Base-by-base conservation (phyloP, 2,888 invertebrate species). In the Torymus tubicola region DNA sequence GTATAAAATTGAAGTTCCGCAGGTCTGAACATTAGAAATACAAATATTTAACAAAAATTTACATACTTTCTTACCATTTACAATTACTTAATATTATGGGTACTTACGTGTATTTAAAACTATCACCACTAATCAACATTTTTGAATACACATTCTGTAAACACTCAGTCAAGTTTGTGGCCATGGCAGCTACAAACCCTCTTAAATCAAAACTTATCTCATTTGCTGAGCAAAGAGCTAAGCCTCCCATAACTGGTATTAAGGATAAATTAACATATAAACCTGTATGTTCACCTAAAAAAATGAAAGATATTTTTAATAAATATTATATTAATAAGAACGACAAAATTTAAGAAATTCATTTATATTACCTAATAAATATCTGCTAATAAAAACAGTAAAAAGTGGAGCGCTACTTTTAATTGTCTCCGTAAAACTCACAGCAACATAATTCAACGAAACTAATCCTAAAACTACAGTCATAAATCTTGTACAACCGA, bases 1-100 rank as follows among this genome's bases (percentile, higher is more conserved):
- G 95, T 95, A 90, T 95, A 96, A 90, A 95, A 95, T 90, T 96
- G 96, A 72, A 96, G 90, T 89, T 96, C 95, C 68, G 95, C 95
- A 70, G 96, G 95, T 57, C 95, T 95, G 88, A 14, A 86, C 85
- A 81, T 70, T n/a, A 10, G 42, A 71, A 70, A 76, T 11, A 69
- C 18, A 42, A 42, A 42, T 42, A 42, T 42, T 42, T 21, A 21
- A 21, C 21, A 8, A 42, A 42, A 42, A 42, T 42, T 42, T 8
- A 42, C 0, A 42, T 8, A 42, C 1, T 1, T 42, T 42, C 8
- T 42, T 42, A 42, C 8, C 5, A 42, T n/a, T 14, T 63, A 60
- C 55, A 63, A 14, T 2, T 21, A 8, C 13, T 52, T 53, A 50
- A 12, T 57, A 52, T 24, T 52, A 74, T 73, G 68, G 61, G 79